Evolutionary conservation across 2,797 vertebrate species (phyloP).

Genomic region (Peromyscus attwateri): DNA sequence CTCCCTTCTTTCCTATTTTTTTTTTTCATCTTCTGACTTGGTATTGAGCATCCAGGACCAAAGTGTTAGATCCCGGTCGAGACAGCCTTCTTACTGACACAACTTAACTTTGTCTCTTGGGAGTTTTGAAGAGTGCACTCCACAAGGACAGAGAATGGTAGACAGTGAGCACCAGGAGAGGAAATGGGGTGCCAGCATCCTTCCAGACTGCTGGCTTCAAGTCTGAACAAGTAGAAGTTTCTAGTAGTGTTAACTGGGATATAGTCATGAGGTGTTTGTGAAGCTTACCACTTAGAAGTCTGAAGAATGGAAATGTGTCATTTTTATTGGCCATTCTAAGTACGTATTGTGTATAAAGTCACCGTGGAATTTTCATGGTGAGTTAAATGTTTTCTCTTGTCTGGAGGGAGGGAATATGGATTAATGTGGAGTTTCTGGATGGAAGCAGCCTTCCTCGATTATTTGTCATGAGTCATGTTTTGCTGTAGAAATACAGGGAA

Average conservation of each 20-base stretch:
- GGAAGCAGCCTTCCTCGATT: not conserved
- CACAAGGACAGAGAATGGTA: not conserved
- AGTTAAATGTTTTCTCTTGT: slow-evolving; percentile 14
- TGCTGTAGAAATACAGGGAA: not conserved
- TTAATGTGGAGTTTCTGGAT: not conserved
- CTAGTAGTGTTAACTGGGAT: not conserved
- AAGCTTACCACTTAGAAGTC: not conserved
- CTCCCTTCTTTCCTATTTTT: not conserved
- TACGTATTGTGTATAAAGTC: slow-evolving; percentile 4
- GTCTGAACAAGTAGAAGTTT: slow-evolving; percentile 10
- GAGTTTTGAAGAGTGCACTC: not conserved
- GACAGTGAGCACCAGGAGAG: not conserved
- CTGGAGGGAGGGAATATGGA: not conserved
- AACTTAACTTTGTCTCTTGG: not conserved
- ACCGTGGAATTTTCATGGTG: not conserved
- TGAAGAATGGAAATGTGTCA: not conserved
- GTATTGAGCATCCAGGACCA: not conserved
- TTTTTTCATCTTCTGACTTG: not conserved
- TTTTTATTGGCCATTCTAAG: not conserved
- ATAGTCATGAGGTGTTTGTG: not conserved
- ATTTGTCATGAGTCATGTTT: slow-evolving; percentile 5
- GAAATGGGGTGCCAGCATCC: not conserved
- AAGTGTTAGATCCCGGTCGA: not conserved
- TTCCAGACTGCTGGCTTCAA: not conserved
- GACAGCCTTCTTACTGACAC: not conserved